Base-by-base conservation (phyloP, 2,888 invertebrate species). In the Drosophila sordidula region DNA sequence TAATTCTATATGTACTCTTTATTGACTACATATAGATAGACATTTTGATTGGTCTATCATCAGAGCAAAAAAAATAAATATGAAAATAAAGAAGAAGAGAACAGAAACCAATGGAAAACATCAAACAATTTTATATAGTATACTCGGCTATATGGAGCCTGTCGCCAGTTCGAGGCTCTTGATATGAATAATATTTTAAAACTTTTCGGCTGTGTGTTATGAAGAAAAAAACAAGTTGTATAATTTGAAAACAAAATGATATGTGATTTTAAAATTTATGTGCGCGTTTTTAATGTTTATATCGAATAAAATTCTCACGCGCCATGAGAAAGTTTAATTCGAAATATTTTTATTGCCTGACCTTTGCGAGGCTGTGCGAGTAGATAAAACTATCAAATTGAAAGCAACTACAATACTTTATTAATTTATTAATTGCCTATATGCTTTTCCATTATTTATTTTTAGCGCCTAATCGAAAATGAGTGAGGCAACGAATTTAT, bases 401-500 rank as follows among this genome's bases (percentile, higher is more conserved):
- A 34, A 38, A 57, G 36, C 18, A 14, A 14, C 36, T 41, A 46
- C n/a, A 36, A 29, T 39, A 45, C 57, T 49, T 44, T 45, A 64
- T 45, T 32, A 45, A 62, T 65, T 44, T 47, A 64, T 45, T 32
- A 45, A 62, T 65, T 50, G 22, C 47, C 18, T 47, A 54, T 22
- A 11, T 45, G 8, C 6, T 22, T 65, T 49, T 36, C 5, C 26
- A 41, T 32, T 9, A 11, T 61, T 47, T 61, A 65, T 67, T 70
- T 71, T 36, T 59, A 80, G 80, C 39, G 47, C 49, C 46, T 44
- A 45, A 75, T 42, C 38, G 68, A 90, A 85, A 51, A 92, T 92
- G 91, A 89, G 80, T 84, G 95, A 95, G 93, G 94, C 95, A 67
- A 94, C 94, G 72, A 95, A 94, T 91, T 93, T 95, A 75, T 93